Evolutionary conservation across 30 jellyfish, hydroid and myxozoan genomes (phyloP).

Genomic region (Pelagia noctiluca): DNA sequence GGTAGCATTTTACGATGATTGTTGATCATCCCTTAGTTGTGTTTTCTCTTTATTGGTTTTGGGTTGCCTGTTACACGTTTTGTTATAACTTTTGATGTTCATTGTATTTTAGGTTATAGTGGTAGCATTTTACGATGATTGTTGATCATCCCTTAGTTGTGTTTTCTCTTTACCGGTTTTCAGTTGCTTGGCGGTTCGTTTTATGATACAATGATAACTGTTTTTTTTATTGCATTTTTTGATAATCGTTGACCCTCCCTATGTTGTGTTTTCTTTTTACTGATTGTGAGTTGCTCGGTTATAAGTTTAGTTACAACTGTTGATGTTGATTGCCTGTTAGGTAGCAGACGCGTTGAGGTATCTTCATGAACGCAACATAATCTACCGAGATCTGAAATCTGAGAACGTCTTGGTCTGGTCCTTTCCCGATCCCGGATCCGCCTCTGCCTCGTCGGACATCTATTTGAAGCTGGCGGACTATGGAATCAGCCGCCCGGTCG

Average conservation of each 20-base stretch:
- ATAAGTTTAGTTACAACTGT: background rate
- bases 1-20: too few species aligned
- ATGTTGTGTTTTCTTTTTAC: background rate
- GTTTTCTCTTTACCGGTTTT: too few species aligned
- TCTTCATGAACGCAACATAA: constrained; percentile 82
- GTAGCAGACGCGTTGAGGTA: constrained; percentile 82
- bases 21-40: too few species aligned
- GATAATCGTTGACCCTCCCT: background rate
- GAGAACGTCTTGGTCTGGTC: constrained; percentile 92
- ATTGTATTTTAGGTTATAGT: too few species aligned
- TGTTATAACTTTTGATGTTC: too few species aligned
- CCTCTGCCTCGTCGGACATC: constrained; percentile 30
- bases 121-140: too few species aligned
- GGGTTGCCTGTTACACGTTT: too few species aligned
- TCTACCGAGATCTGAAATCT: constrained; percentile 93
- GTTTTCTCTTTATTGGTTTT: too few species aligned
- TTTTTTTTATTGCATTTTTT: background rate
- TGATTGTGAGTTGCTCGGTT: too few species aligned
- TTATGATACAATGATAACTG: background rate
- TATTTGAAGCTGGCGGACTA: constrained; percentile 85
- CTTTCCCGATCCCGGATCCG: constrained; percentile 86
- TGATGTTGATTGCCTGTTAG: constrained; percentile 30
- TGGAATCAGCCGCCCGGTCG: constrained; percentile 94
- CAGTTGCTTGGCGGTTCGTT: background rate
- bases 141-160: too few species aligned